These are phyloP conservation scores for Tursiops truncatus DNA, from an alignment of 2,113 vertebrate species.

Conservation along the genomic window DNA sequence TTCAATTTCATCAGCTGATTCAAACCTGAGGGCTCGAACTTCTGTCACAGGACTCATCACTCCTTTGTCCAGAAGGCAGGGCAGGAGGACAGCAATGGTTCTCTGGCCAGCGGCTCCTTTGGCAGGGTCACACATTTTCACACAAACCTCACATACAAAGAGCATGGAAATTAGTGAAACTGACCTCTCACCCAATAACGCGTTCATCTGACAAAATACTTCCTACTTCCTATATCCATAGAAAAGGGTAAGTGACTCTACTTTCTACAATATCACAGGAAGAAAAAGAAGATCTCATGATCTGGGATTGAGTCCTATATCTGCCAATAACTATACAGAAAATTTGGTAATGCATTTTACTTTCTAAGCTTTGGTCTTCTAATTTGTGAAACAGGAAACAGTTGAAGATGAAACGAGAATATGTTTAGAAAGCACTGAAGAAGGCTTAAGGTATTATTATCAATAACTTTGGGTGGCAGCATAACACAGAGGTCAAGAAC, in stretches of 20 bases:
- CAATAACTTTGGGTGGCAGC: background rate
- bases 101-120: conserved; percentile 93
- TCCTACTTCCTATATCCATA: background rate
- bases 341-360: background rate
- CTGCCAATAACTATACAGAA: background rate
- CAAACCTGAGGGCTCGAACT: conserved; percentile 95
- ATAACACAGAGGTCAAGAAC: background rate
- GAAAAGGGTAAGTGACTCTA: background rate
- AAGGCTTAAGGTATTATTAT: background rate
- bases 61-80: conserved; percentile 97
- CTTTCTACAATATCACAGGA: background rate
- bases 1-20: conserved; percentile 25
- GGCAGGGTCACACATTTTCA: conserved; percentile 95
- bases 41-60: conserved; percentile 95
- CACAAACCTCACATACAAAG: conserved; percentile 89
- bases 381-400: background rate
- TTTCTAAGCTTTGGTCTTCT: conserved; percentile 28
- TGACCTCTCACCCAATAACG: background rate
- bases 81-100: conserved; percentile 91
- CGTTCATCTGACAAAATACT: conserved; percentile 34
- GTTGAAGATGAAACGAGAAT: background rate
- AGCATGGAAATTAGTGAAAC: conserved; percentile 41
- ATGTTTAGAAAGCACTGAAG: background rate
- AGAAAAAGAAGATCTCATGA: background rate
- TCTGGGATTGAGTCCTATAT: background rate